A percentile compares a stretch with the other conserved stretches of the same genome.
These are phyloP conservation scores for Emydoidea blandingii DNA, from an alignment of 2,797 vertebrate species.

Conservation along the genomic window DNA sequence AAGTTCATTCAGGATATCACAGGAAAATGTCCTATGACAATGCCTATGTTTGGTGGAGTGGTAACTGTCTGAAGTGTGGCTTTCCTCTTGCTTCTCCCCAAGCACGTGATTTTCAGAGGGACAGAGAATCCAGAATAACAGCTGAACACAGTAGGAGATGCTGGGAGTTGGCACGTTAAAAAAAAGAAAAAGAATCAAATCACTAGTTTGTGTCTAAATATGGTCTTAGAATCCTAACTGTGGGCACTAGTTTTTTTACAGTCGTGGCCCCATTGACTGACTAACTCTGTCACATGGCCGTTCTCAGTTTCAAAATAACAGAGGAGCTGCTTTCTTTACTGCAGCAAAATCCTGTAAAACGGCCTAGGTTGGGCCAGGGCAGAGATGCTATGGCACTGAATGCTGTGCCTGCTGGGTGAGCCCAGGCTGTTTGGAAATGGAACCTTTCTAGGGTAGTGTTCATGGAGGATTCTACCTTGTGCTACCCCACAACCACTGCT, in stretches of 20 bases:
- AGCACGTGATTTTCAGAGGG: background rate
- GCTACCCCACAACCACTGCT: background rate
- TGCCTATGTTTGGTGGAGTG: rapidly evolving
- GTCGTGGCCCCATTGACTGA: background rate
- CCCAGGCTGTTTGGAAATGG: background rate
- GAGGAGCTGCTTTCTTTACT: background rate
- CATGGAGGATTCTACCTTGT: background rate
- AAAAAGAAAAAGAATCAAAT: background rate
- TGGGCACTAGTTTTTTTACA: background rate
- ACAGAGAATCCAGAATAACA: rapidly evolving
- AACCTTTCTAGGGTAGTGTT: background rate
- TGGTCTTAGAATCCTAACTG: background rate
- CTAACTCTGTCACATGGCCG: background rate
- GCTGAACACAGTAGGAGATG: background rate
- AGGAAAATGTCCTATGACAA: background rate
- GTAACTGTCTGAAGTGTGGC: background rate
- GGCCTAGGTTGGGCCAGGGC: background rate
- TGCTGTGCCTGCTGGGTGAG: background rate
- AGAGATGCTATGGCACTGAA: background rate
- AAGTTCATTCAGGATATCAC: background rate
- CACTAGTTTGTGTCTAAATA: background rate
- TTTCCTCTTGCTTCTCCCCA: background rate
- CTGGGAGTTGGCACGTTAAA: rapidly evolving
- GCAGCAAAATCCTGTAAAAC: background rate
- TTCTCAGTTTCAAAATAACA: rapidly evolving